Evolutionary conservation across 2,888 invertebrate species (phyloP).

Genomic region (Drepana falcataria): DNA sequence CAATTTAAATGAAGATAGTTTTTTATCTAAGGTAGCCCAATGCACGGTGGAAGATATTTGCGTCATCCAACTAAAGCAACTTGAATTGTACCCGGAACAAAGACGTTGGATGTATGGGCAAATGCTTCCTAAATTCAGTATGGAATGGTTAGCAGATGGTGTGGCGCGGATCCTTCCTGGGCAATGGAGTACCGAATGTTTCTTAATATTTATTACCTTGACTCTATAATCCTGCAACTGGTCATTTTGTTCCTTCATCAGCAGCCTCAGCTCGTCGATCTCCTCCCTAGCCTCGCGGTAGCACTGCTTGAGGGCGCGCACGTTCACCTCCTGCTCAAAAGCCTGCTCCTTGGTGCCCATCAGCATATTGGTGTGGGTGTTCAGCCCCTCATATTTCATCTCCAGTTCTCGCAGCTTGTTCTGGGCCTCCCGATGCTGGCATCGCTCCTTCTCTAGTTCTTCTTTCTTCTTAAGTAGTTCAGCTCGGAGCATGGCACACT

Average conservation of each 20-base stretch:
- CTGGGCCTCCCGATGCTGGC: slow-evolving; percentile 75
- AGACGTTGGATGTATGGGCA: too few relatives aligned
- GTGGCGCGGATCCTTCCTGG: too few relatives aligned
- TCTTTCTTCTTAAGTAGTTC: slow-evolving; percentile 69
- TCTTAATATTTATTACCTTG: slow-evolving; percentile 58
- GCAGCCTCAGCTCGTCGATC: slow-evolving; percentile 78
- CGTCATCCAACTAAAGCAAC: too few relatives aligned
- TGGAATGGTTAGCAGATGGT: too few relatives aligned
- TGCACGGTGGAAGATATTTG: too few relatives aligned
- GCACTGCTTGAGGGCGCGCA: slow-evolving; percentile 72
- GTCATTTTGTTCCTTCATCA: slow-evolving; percentile 82
- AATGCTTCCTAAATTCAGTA: too few relatives aligned
- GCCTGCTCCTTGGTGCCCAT: slow-evolving; percentile 80
- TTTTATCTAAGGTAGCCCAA: too few relatives aligned
- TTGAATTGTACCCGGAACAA: too few relatives aligned
- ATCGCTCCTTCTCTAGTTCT: slow-evolving; percentile 78
- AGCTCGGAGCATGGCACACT: slow-evolving; percentile 64
- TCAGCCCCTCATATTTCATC: slow-evolving; percentile 56
- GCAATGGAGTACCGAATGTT: too few relatives aligned
- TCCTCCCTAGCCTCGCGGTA: slow-evolving; percentile 78
- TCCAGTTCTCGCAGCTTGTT: slow-evolving; percentile 60
- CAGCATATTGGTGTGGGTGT: slow-evolving; percentile 59
- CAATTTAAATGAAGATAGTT: too few relatives aligned
- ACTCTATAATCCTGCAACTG: slow-evolving; percentile 84
- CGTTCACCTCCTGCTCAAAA: slow-evolving; percentile 75